phyloP scores from a whole-genome alignment of 2,888 invertebrate genomes.

The Acronicta aceris region DNA sequence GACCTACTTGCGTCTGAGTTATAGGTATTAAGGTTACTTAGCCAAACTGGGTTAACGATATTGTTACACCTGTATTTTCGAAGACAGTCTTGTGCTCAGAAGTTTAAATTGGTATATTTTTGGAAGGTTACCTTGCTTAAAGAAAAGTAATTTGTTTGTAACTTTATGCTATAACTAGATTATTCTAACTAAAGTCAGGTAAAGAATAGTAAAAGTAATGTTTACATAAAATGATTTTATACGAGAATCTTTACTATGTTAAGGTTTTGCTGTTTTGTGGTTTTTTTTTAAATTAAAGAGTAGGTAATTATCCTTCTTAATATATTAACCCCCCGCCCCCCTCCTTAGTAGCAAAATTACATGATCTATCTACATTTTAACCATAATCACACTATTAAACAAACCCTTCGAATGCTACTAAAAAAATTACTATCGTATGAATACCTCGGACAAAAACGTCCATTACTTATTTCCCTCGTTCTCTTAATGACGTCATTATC shows the following conservation, averaged over 20 bases:
- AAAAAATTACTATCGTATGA: constrained; percentile 66
- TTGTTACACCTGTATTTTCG: constrained; percentile 43
- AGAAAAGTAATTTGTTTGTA: not conserved
- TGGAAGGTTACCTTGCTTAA: constrained; percentile 23
- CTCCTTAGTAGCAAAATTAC: not conserved
- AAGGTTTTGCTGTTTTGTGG: not conserved
- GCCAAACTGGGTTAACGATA: constrained; percentile 41
- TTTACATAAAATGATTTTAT: not conserved
- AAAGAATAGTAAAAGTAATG: not conserved
- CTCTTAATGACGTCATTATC: constrained; percentile 86
- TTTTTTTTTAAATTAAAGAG: not conserved
- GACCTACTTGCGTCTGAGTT: constrained; percentile 32
- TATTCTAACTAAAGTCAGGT: not conserved
- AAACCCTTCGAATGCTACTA: constrained; percentile 36
- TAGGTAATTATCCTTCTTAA: no score
- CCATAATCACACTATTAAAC: no score
- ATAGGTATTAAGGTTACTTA: constrained; percentile 30
- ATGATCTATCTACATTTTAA: not conserved
- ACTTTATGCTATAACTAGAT: not conserved
- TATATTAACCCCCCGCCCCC: no score
- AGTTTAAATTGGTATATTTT: constrained; percentile 53
- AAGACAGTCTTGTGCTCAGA: constrained; percentile 24
- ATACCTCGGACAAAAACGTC: constrained; percentile 74
- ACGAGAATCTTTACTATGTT: no score
- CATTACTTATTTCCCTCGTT: constrained; percentile 77